Base-by-base conservation (phyloP, 2,888 invertebrate species). In the Brachycybe producta region DNA sequence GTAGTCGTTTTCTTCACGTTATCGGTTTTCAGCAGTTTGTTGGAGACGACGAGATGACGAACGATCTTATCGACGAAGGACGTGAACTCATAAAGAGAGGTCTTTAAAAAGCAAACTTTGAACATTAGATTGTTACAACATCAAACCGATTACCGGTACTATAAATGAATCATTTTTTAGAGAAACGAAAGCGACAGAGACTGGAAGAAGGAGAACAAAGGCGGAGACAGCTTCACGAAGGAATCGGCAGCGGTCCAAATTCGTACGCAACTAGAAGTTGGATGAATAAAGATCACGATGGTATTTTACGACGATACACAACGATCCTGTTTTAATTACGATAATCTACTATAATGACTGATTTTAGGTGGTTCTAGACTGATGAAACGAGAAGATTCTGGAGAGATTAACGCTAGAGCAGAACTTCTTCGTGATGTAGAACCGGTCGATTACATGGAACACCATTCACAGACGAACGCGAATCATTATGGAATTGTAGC, bases 21-120 rank as follows among this genome's bases (percentile, higher is more conserved):
- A 74, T 98, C 57, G 98, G 94, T 30, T 91, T 94, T 67, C 94
- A 97, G 66, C 97, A 98, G 72, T 98, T 97, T 66, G 78, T 97
- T 38, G 90, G 85, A 0, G 90, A 94, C 57, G 92, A 94, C 65
- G 84, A 85, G 55, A 80, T 97, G 61, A 92, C 94, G 0, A 80
- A 82, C 0, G 97, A 97, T 67, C 72, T 95, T 45, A 84, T 94
- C 0, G 87, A 91, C 58, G 94, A 95, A 67, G 97, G 97, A 1
- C 75, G 82, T 60, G 90, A 92, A 66, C 77, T 95, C 34, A 82
- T 92, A 50, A 84, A 85, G 62, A 73, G 94, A 74, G 88, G 87
- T 84, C 15, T 46, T 24, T 49, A 46, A 50, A 24, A 23, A 13
- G 32, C 3, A 4, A 7, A 28, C 27, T 36, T 35, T 13, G 23